phyloP scores from a whole-genome alignment of 2,113 vertebrate genomes.

The Chamaea fasciata region DNA sequence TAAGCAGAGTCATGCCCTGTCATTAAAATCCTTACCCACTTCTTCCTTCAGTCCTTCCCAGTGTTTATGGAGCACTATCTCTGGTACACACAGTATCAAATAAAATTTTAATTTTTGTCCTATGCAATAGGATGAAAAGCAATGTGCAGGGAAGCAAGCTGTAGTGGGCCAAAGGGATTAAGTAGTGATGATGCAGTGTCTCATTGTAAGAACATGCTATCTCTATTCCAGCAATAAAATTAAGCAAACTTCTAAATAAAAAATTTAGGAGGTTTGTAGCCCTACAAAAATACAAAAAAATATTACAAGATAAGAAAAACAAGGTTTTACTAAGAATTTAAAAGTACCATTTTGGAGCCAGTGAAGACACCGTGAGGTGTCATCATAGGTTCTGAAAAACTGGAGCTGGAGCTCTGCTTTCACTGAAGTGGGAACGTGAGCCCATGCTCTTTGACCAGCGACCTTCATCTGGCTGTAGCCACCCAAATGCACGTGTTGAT shows the following conservation, averaged over 20 bases:
- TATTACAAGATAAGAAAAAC: background rate
- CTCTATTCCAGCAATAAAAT: background rate
- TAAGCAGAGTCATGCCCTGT: background rate
- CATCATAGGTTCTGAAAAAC: background rate
- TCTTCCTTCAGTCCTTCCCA: background rate
- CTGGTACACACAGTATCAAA: background rate
- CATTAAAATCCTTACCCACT: background rate
- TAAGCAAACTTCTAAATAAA: background rate
- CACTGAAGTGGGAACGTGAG: background rate
- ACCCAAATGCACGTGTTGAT: background rate
- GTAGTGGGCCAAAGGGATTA: background rate
- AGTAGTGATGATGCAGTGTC: background rate
- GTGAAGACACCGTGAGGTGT: background rate
- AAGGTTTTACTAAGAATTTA: background rate
- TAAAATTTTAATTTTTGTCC: background rate
- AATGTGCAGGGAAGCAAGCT: background rate
- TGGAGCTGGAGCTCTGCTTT: background rate
- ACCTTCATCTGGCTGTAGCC: background rate
- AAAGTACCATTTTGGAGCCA: background rate
- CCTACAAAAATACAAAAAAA: background rate
- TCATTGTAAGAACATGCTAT: background rate
- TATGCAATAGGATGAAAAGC: background rate
- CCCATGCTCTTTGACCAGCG: background rate
- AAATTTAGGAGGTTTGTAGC: background rate
- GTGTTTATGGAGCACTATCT: background rate